Base-by-base conservation (phyloP, 2,888 invertebrate species). In the Netelia melanura region DNA sequence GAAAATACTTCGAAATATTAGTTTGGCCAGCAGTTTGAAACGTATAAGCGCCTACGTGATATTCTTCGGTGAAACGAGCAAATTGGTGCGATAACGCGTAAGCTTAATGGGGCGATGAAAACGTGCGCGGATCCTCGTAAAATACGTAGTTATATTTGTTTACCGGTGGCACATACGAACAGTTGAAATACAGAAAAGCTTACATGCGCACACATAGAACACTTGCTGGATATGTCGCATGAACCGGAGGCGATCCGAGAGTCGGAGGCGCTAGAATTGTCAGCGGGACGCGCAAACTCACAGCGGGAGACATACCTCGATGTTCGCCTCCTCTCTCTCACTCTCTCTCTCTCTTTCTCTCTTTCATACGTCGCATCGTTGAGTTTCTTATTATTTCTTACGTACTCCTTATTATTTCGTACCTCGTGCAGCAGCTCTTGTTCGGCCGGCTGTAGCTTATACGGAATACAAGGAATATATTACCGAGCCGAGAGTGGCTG, bases 111-210 rank as follows among this genome's bases (percentile, higher is more conserved):
- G 71, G 77, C 74, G 58, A 82, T 87, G 85, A 88, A 84, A 61
- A 83, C 76, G 80, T 61, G 86, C 80, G 77, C 82, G 75, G 44
- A 82, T 72, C 82, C 80, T 86, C 89, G 87, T 90, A 90, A 90
- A 90, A 86, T 86, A 84, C 68, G 70, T 25, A 70, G 85, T 86
- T 89, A 88, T 88, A 89, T 90, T 90, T 87, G 90, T 90, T 89
- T 89, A 86, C 83, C 85, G 83, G 81, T 86, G 85, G 83, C 78
- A 85, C 86, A 86, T 56, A 58, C 64, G 17, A 82, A 58, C 71
- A 65, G 43, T 48, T 38, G 38, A 43, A 14, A 61, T 43, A 58
- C 62, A 77, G 64, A 61, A 64, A 70, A 62, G 30, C 25, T 81
- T 64, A 21, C 54, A 52, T 61, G 38, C 48, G 14, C 8, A 38